phyloP scores from a whole-genome alignment of 2,113 vertebrate genomes.

The Circaetus cinerascens region DNA sequence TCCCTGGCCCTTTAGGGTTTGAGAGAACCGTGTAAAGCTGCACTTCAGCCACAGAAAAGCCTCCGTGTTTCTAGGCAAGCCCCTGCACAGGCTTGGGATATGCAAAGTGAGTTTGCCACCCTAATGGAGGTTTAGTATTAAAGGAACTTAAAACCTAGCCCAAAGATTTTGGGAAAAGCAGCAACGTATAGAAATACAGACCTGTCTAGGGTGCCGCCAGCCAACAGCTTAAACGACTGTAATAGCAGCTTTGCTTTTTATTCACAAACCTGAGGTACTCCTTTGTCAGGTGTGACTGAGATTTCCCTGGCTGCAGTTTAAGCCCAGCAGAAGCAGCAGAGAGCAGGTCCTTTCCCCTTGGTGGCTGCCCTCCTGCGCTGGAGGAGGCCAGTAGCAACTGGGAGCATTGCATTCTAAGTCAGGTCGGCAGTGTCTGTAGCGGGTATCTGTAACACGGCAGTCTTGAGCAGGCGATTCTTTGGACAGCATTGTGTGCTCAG shows the following conservation, averaged over 20 bases:
- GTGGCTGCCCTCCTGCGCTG: no score
- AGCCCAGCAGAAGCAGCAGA: background rate
- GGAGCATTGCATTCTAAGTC: background rate
- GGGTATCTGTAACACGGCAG: background rate
- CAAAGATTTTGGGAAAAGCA: background rate
- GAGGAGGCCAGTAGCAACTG: background rate
- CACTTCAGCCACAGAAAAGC: background rate
- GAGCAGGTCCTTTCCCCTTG: background rate
- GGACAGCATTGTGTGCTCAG: fast-evolving
- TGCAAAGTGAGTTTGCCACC: background rate
- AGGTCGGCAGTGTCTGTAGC: background rate
- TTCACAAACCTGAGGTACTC: background rate
- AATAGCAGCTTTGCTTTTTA: background rate
- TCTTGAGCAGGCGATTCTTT: fast-evolving
- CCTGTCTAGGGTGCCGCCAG: background rate
- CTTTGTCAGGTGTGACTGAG: no score
- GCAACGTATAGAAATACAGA: fast-evolving
- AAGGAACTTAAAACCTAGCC: background rate
- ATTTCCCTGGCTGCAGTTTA: background rate
- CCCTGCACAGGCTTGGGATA: background rate
- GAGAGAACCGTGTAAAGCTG: background rate
- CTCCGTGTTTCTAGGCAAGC: background rate
- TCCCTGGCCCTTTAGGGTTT: background rate
- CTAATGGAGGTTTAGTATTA: background rate
- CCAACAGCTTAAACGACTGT: background rate